Base-by-base conservation (phyloP, 92 coral and sea anemone species). In the Plumapathes pennacea region DNA sequence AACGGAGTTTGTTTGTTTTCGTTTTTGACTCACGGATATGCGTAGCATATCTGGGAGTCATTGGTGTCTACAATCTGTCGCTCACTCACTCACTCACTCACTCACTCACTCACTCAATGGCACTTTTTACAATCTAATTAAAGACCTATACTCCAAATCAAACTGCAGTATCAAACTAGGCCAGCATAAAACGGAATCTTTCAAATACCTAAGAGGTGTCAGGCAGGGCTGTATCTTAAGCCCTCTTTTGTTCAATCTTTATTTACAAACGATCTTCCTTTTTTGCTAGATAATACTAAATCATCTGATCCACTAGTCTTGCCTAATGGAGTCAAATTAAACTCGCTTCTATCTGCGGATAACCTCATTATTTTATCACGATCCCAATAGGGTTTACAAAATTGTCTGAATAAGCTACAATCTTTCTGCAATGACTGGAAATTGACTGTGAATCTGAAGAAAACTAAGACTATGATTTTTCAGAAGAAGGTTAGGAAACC, bases 111-210 rank as follows among this genome's bases (percentile, higher is more conserved):
- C n/a, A n/a, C n/a, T 74, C 9, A 49, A 50, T 23, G 67, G 74
- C 1, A 5, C 19, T 18, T 54, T 74, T 26, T 74, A 52, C 38
- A 23, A 64, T 6, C 49, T 54, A 13, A 76, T 76, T 26, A 66
- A 65, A 46, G 61, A 73, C 41, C 17, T 76, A 28, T 76, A 76
- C 49, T 66, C 69, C 14, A 57, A 57, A 34, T 34, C 48, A 4
- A 34, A 37, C 2, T 29, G 40, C 13, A 31, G 2, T 33, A 17
- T 54, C 19, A 54, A 54, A 54, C 12, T 33, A 6, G 42, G 48
- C 5, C 11, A 47, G 1, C 26, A 38, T 12, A 19, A 33, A n/a
- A 57, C 48, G 1, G 37, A 34, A 20, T 10, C 46, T 10, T 57
- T 57, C 41, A 20, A 57, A 1, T 57, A 34, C 20, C 3, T 13